Conservation (phyloP, 1,140 invertebrate species). For the Brachionus paranguensis region DNA sequence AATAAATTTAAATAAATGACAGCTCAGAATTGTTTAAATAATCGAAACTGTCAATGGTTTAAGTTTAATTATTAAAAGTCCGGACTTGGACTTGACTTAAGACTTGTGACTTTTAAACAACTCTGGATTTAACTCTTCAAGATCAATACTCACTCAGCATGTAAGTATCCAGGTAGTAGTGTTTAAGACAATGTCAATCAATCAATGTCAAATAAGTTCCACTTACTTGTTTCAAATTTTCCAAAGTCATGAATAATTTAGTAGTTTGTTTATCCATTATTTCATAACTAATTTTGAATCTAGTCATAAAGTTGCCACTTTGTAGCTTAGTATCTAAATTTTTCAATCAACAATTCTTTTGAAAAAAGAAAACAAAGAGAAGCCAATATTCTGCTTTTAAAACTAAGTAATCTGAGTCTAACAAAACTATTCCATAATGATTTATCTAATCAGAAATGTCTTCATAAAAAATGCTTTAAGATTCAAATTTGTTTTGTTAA, state of each 20-base stretch:
- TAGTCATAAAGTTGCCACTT: neutral
- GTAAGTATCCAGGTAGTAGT: neutral
- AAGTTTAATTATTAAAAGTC: too few species aligned
- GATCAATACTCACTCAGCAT: neutral
- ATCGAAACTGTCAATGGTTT: too few species aligned
- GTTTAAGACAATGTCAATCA: neutral
- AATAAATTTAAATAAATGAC: too few species aligned
- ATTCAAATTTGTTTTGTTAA: neutral
- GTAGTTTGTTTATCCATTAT: slow-evolving; percentile 18
- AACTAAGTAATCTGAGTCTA: slow-evolving; percentile 3
- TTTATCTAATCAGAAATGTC: slow-evolving; percentile 18
- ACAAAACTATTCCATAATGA: neutral
- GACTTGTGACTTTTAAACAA: too few species aligned
- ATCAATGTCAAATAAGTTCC: neutral
- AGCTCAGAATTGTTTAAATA: too few species aligned
- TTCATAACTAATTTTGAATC: neutral
- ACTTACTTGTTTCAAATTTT: slow-evolving; percentile 40
- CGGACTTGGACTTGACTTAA: too few species aligned
- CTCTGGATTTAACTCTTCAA: neutral
- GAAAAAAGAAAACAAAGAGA: neutral
- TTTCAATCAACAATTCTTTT: neutral
- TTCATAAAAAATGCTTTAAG: neutral
- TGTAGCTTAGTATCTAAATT: neutral
- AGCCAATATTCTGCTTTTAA: neutral
- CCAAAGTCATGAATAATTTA: slow-evolving; percentile 35